A percentile compares a stretch with the other conserved stretches of the same genome.
Evolutionary conservation across 1,140 invertebrate species (phyloP).

Genomic region (Bombus fervidus): DNA sequence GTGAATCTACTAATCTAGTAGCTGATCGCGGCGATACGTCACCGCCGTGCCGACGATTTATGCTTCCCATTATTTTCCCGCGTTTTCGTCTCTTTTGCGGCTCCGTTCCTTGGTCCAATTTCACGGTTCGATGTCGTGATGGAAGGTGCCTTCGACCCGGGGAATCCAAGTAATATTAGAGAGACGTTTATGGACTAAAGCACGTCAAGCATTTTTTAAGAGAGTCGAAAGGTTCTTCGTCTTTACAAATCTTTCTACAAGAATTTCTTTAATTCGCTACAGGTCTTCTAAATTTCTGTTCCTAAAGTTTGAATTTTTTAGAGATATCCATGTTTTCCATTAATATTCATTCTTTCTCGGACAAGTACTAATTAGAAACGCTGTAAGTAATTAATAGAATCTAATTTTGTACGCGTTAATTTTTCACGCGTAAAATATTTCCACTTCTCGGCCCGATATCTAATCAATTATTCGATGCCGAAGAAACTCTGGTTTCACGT

Average conservation of each 20-base stretch:
- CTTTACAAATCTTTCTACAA: no score
- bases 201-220: not conserved
- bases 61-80: conserved; percentile 22
- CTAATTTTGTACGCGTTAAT: no score
- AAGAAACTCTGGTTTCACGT: not conserved
- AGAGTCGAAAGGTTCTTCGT: no score
- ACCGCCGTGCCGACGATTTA: conserved; percentile 8
- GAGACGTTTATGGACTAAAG: no score
- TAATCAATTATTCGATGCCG: not conserved
- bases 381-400: no score
- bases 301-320: no score
- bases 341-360: no score
- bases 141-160: not conserved
- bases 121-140: conserved; percentile 29
- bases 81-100: conserved; percentile 27
- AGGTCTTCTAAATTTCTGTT: no score
- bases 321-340: no score
- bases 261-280: no score
- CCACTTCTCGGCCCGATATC: not conserved
- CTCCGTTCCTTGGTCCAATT: conserved; percentile 24
- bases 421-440: no score
- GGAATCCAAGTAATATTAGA: not conserved
- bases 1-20: conserved; percentile 49
- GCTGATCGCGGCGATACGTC: conserved; percentile 46
- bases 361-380: no score